Evolutionary conservation across 2,888 invertebrate species (phyloP).

Genomic region (Pachymerium ferrugineum): DNA sequence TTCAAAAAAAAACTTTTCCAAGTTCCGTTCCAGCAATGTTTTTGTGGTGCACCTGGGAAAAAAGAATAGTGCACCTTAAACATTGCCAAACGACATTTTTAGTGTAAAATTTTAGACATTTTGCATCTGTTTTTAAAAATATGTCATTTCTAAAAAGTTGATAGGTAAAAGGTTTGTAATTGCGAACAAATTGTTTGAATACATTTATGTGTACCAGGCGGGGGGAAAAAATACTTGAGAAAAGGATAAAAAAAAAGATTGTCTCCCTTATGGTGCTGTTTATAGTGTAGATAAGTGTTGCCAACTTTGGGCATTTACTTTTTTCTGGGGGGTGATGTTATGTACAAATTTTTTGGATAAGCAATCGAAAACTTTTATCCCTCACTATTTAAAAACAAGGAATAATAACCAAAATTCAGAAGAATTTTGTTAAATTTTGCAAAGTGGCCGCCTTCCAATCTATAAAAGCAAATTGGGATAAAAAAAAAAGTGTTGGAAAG

Average conservation of each 20-base stretch:
- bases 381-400: no score
- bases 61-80: background rate
- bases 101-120: background rate
- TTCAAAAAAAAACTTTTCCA: background rate
- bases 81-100: constrained; percentile 20
- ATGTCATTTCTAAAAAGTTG: constrained; percentile 27
- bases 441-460: background rate
- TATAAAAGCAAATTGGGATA: no score
- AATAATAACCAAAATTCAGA: no score
- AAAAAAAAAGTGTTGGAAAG: no score
- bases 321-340: background rate
- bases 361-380: no score
- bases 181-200: background rate
- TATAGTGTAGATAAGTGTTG: background rate
- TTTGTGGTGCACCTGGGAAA: background rate
- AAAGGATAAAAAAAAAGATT: background rate
- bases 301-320: background rate
- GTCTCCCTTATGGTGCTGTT: background rate
- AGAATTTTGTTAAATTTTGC: no score
- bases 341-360: no score
- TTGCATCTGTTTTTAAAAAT: background rate
- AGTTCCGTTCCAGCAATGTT: constrained; percentile 16
- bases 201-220: background rate
- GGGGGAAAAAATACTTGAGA: background rate
- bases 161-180: background rate